phyloP scores from a whole-genome alignment of 2,797 vertebrate species.

The Spea hammondii region DNA sequence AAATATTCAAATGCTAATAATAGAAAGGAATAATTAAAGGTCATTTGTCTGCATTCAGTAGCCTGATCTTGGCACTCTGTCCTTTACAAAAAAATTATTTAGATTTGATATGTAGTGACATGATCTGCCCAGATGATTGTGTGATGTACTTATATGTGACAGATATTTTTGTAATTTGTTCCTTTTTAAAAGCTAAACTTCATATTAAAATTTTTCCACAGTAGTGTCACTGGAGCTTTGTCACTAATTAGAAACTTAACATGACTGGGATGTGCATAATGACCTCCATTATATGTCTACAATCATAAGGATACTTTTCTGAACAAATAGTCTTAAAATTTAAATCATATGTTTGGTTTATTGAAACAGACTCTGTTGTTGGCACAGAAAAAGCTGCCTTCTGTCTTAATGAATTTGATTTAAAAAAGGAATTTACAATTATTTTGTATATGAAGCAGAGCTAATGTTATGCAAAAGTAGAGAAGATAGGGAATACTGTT shows the following conservation, averaged over 20 bases:
- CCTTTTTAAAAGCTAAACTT: conserved; percentile 24
- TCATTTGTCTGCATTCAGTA: conserved; percentile 3
- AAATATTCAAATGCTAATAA: conserved; percentile 5
- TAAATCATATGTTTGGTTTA: conserved; percentile 5
- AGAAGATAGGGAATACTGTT: too few species aligned
- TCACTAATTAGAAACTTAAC: conserved; percentile 29
- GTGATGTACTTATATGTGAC: conserved; percentile 35
- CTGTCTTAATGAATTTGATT: conserved; percentile 23
- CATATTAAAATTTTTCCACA: conserved; percentile 35
- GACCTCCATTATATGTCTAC: not conserved
- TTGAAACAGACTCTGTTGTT: conserved; percentile 16
- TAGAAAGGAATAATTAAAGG: not conserved
- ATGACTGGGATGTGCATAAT: conserved; percentile 34
- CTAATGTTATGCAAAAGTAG: too few species aligned
- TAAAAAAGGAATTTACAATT: conserved; percentile 8
- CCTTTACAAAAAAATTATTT: not conserved
- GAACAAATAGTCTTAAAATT: conserved; percentile 1
- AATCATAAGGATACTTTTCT: conserved; percentile 3
- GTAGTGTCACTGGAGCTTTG: conserved; percentile 18
- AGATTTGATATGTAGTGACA: conserved; percentile 32
- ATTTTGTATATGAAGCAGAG: not conserved
- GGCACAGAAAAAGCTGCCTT: conserved; percentile 8
- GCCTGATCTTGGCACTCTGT: not conserved
- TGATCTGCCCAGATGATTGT: conserved; percentile 18
- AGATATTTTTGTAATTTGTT: conserved; percentile 27